Evolutionary conservation across 1,140 invertebrate genomes (phyloP).

Genomic region (Alviniconcha marisindica): DNA sequence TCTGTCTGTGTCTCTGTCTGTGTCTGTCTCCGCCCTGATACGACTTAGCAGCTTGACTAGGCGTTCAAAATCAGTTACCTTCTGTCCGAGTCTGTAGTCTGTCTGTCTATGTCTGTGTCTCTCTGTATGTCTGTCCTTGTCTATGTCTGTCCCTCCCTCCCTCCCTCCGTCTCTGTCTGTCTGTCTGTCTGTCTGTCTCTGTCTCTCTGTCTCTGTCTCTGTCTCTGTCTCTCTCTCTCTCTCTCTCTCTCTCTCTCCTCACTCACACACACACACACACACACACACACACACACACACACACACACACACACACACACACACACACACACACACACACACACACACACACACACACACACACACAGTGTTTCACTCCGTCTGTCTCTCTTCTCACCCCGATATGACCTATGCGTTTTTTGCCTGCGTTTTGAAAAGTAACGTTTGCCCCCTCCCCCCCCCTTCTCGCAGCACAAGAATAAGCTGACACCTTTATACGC

Average conservation of each 20-base stretch:
- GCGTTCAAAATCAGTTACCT: too few species aligned
- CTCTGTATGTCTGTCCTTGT: slow-evolving; percentile 24
- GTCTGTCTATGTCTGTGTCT: too few species aligned
- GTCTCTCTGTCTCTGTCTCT: slow-evolving; percentile 23
- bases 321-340: slow-evolving; percentile 18
- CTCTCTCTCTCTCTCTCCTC: background rate
- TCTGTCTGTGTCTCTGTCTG: too few species aligned
- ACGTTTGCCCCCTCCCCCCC: too few species aligned
- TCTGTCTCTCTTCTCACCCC: too few species aligned
- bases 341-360: slow-evolving; percentile 22
- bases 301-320: background rate
- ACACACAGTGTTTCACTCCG: background rate
- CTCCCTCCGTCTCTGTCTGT: background rate
- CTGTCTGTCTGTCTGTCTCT: slow-evolving; percentile 11
- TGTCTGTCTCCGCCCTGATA: too few species aligned
- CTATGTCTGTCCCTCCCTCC: slow-evolving; percentile 27
- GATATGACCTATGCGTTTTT: too few species aligned
- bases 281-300: slow-evolving; percentile 2
- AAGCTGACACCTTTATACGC: too few species aligned
- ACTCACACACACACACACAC: background rate
- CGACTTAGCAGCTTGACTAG: too few species aligned
- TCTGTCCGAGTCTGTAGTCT: too few species aligned
- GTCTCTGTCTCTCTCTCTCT: slow-evolving; percentile 9
- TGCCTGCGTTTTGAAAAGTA: too few species aligned
- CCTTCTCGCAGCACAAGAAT: too few species aligned